These are phyloP conservation scores for Oreonectes daqikongensis DNA, from an alignment of 2,797 vertebrate species.

Conservation along the genomic window DNA sequence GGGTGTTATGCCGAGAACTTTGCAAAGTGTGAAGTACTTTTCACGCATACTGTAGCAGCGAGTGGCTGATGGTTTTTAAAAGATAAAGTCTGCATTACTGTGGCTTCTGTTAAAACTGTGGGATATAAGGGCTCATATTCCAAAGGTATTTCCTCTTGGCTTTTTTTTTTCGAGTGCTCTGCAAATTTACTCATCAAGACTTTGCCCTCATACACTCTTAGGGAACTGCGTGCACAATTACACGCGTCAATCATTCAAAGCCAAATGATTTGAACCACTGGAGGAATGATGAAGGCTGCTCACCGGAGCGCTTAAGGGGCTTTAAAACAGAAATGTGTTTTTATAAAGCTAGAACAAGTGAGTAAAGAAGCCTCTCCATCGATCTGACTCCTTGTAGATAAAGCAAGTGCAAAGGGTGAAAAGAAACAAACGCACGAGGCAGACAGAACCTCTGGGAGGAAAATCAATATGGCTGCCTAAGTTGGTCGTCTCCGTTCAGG, in stretches of 20 bases:
- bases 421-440: constrained; percentile 78
- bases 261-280: constrained; percentile 74
- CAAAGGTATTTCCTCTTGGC: constrained; percentile 57
- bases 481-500: constrained; percentile 72
- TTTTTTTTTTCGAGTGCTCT: constrained; percentile 63
- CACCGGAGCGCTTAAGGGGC: constrained; percentile 72
- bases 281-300: constrained; percentile 72
- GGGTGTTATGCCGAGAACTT: constrained; percentile 29
- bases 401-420: constrained; percentile 75
- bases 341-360: constrained; percentile 75
- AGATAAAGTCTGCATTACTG: constrained; percentile 15
- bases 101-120: constrained; percentile 51
- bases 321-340: constrained; percentile 71
- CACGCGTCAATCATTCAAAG: constrained; percentile 80
- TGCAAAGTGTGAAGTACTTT: constrained; percentile 12
- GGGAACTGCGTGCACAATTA: constrained; percentile 73
- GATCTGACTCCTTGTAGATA: constrained; percentile 77
- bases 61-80: not conserved
- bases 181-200: constrained; percentile 70
- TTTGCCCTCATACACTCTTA: constrained; percentile 65
- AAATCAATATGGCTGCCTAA: constrained; percentile 78
- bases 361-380: constrained; percentile 75
- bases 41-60: not conserved
- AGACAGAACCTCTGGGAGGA: constrained; percentile 68
- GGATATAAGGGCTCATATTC: constrained; percentile 63